Evolutionary conservation across 1,140 invertebrate genomes (phyloP), one percentile per base, ranked within the genome.

Genomic region (Drosophila prosaltans): DNA sequence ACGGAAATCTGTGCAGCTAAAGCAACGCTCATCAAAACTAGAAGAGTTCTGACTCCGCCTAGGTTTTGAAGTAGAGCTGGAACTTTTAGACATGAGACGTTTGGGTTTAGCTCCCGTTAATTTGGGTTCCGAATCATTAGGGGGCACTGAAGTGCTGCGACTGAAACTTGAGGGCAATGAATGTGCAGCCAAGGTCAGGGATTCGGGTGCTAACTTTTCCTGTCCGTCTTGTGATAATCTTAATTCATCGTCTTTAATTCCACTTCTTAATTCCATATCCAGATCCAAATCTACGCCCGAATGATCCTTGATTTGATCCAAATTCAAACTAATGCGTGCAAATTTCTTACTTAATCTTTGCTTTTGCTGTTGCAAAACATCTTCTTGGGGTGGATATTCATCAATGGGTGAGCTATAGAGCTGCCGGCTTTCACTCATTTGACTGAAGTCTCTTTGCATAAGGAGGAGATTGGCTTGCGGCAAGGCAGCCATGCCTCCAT

Each of bases 101-200:
- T 92, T 92, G 0, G 91, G 91, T 41, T 92, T 92, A 16, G 91
- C 88, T 4, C 91, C 89, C n/a, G 89, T 91, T n/a, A 89, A 36
- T 30, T 91, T 91, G 1, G 81, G 45, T 66, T 88, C 72, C 45
- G 45, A 26, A 26, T 51, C 45, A 8, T 51, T 51, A 5, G 45
- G 45, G 21, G 65, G 65, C 24, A 80, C 73, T 11, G 77, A 62
- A n/a, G 69, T 83, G 26, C 73, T 69, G 16, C 77, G 80, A n/a
- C 80, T 88, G 16, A 80, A 83, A 65, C 84, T 88, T 73, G 73
- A 91, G 9, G 90, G 90, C 45, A 91, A 57, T 11, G 90, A 91
- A 26, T 91, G 90, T 3, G 82, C 79, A 36, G 72, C 58, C 2
- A 61, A n/a, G 2, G 65, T 51, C 1, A 51, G 45, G 4, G 45